Base-by-base conservation (phyloP, 2,113 vertebrate species). In the Zeus faber region DNA sequence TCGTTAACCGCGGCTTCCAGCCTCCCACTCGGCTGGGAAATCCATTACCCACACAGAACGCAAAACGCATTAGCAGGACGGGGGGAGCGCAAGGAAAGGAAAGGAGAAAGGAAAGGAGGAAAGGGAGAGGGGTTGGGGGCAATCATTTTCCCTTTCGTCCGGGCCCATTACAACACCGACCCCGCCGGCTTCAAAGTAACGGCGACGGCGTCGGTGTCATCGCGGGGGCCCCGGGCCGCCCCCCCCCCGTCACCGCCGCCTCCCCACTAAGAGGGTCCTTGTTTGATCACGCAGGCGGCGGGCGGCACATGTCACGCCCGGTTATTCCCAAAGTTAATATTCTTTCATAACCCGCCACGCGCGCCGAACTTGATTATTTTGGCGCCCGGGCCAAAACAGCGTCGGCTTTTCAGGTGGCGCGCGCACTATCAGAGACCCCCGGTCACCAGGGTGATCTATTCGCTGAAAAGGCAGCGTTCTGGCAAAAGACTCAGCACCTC, bases 271-370 rank as follows among this genome's bases (percentile, higher is more conserved):
- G 69, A 65, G 68, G 62, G 61, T 66, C 59, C 80, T 80, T 65
- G 65, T 86, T 87, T 87, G 84, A 89, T 89, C 80, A 76, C 73
- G 74, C 71, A 79, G 65, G 70, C 69, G 51, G 67, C 70, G 53
- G 70, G 77, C 69, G 77, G 85, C 64, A 67, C 79, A 76, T 85
- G 84, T 89, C 85, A 85, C 74, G 74, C 77, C 60, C 74, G 84
- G 81, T 81, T 87, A 85, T 87, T 87, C 84, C 85, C 85, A 82
- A 79, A 84, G 84, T 86, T 85, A 85, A 87, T 87, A 87, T 85
- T 84, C 84, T 87, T 85, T 89, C 83, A 87, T 83, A 84, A 85
- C 82, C 83, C 58, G 77, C 87, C 84, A 85, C 74, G 78, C 69
- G 46, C 58, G 68, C 80, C 72, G 71, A 79, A 85, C 81, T 76